Percentiles rank a stretch among this genome's conserved stretches.
These are phyloP conservation scores for Archaeoteleia sp. DNA, from an alignment of 2,888 invertebrate species.

Conservation along the genomic window DNA sequence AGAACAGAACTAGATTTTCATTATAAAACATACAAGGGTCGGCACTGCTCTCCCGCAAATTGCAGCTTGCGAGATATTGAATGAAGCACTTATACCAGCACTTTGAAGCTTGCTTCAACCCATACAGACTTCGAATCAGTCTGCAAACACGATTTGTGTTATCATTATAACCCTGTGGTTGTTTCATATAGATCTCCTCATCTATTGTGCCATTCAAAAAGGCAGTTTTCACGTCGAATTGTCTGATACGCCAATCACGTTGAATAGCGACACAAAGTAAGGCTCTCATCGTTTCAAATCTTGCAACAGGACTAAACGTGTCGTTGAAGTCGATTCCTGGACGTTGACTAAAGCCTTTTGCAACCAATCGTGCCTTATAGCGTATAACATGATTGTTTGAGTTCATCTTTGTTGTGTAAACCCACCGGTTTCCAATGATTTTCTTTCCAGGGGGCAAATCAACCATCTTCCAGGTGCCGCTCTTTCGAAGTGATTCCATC, in stretches of 20 bases:
- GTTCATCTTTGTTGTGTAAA: slow-evolving; percentile 4
- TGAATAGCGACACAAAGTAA: slow-evolving; percentile 7
- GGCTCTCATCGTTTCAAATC: slow-evolving; percentile 15
- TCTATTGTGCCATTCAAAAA: slow-evolving; percentile 7
- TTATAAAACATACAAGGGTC: slow-evolving; percentile 21
- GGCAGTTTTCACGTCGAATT: slow-evolving; percentile 19
- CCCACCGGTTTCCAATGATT: slow-evolving; percentile 7
- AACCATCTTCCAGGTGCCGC: slow-evolving; percentile 14
- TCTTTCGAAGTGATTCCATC: slow-evolving; percentile 9
- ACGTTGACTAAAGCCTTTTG: slow-evolving; percentile 8
- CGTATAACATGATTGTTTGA: neutral
- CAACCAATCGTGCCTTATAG: slow-evolving; percentile 12
- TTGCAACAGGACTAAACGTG: slow-evolving; percentile 64
- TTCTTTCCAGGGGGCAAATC: neutral
- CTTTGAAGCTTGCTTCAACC: slow-evolving; percentile 12
- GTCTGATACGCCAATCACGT: neutral
- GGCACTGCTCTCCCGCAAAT: slow-evolving; percentile 1
- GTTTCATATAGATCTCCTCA: slow-evolving; percentile 17
- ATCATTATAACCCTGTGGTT: slow-evolving; percentile 8
- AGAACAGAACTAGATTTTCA: slow-evolving; percentile 2
- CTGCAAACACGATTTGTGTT: slow-evolving; percentile 4
- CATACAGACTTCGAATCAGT: slow-evolving; percentile 8
- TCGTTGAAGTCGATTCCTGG: slow-evolving; percentile 8
- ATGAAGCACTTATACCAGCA: slow-evolving; percentile 9
- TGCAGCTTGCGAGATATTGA: neutral